Evolutionary conservation across 2,888 invertebrate species (phyloP).

Genomic region (Eupsilia transversa): DNA sequence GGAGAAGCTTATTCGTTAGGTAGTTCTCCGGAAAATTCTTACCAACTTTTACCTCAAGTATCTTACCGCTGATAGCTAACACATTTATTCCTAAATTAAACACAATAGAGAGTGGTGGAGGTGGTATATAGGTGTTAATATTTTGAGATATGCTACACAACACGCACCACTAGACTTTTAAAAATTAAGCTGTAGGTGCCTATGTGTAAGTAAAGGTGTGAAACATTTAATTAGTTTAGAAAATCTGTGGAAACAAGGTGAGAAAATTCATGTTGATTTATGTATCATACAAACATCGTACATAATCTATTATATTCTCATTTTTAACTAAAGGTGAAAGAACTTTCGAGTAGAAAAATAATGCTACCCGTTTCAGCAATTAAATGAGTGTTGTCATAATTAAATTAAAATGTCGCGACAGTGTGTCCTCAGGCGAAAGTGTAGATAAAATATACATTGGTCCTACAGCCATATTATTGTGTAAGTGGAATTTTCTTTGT

Average conservation of each 20-base stretch:
- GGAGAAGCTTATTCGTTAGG: background rate
- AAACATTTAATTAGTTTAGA: no score
- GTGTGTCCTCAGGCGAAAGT: background rate
- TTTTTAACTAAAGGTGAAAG: background rate
- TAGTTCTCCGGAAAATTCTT: background rate
- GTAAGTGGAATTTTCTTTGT: conserved; percentile 10
- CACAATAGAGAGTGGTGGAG: background rate
- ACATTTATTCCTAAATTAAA: background rate
- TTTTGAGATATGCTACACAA: no score
- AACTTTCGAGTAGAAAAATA: background rate
- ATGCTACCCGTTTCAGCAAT: background rate
- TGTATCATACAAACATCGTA: no score
- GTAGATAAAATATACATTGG: conserved; percentile 15
- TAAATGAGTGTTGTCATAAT: conserved; percentile 43
- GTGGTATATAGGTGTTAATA: no score
- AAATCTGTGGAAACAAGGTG: background rate
- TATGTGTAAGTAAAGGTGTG: no score
- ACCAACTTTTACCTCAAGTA: background rate
- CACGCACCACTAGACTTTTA: no score
- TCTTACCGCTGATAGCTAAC: background rate
- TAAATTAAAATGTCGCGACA: conserved; percentile 33
- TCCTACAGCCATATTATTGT: background rate
- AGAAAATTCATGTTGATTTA: background rate
- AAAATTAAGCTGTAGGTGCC: no score
- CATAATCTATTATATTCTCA: background rate